phyloP scores from a whole-genome alignment of 1,140 invertebrate genomes.

The Drosophila athabasca region DNA sequence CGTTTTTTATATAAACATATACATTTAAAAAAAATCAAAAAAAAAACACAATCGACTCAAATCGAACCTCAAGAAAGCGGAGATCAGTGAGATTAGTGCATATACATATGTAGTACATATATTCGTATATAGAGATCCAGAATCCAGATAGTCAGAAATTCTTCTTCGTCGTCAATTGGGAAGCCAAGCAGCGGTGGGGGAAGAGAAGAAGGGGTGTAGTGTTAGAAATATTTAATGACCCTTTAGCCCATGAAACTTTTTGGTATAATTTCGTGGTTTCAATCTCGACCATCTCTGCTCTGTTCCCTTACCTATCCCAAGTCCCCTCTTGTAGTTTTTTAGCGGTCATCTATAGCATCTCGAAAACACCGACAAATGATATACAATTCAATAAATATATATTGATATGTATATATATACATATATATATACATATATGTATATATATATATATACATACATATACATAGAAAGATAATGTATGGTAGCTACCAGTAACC shows the following conservation, averaged over 20 bases:
- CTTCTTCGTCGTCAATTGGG: constrained; percentile 11
- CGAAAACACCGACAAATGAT: constrained; percentile 49
- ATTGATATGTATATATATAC: background rate
- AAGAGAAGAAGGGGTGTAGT: background rate
- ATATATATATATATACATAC: constrained; percentile 21
- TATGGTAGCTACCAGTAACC: constrained; percentile 13
- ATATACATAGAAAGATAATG: constrained; percentile 33
- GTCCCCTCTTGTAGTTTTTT: constrained; percentile 16
- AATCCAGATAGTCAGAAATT: constrained; percentile 33
- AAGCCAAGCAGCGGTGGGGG: background rate
- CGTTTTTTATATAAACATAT: constrained; percentile 60
- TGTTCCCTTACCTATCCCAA: constrained; percentile 13
- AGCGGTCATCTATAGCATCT: constrained; percentile 37
- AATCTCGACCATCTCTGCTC: constrained; percentile 40
- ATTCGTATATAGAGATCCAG: constrained; percentile 23
- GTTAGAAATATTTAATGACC: constrained; percentile 23
- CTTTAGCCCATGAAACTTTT: constrained; percentile 40
- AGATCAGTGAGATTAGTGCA: constrained; percentile 40
- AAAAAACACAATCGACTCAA: constrained; percentile 47
- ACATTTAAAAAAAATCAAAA: constrained; percentile 36
- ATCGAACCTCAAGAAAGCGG: constrained; percentile 58
- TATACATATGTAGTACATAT: constrained; percentile 24
- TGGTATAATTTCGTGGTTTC: constrained; percentile 49
- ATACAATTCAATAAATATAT: constrained; percentile 57
- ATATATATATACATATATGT: constrained; percentile 34